These are phyloP conservation scores for Gyps fulvus DNA, from an alignment of 2,113 vertebrate genomes.

Conservation along the genomic window DNA sequence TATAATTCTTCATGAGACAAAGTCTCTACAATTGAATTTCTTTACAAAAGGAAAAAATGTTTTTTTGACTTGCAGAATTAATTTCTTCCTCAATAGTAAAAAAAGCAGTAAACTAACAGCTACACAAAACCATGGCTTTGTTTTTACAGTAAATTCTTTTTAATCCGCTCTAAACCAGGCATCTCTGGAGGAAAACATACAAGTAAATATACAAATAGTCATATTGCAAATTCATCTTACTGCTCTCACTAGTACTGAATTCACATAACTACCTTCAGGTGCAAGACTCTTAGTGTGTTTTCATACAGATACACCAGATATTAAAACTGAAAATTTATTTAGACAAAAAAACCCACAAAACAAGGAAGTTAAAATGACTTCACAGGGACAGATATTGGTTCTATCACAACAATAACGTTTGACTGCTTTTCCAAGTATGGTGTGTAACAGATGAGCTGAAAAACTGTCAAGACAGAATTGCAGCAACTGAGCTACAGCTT, in stretches of 20 bases:
- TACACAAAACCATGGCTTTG: background rate
- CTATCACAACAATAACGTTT: rapidly evolving
- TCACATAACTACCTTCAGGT: background rate
- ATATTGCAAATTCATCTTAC: background rate
- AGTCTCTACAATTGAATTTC: background rate
- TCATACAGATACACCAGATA: background rate
- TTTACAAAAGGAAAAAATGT: background rate
- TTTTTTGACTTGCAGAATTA: background rate
- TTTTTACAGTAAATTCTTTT: background rate
- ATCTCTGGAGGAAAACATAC: background rate
- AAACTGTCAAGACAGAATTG: background rate
- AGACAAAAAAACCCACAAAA: background rate
- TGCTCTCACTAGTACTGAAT: background rate
- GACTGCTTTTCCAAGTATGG: background rate
- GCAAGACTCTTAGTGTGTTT: background rate
- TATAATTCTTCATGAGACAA: background rate
- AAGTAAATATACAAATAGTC: background rate
- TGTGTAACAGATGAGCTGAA: background rate
- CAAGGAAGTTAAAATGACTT: background rate
- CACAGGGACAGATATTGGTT: background rate
- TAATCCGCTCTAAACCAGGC: background rate
- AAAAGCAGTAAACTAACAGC: background rate
- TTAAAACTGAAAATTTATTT: background rate
- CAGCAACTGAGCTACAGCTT: background rate
- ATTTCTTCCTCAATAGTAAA: background rate